Base-by-base conservation (phyloP, 64 coral and sea anemone genomes). In the Dendronephthya gigantea region DNA sequence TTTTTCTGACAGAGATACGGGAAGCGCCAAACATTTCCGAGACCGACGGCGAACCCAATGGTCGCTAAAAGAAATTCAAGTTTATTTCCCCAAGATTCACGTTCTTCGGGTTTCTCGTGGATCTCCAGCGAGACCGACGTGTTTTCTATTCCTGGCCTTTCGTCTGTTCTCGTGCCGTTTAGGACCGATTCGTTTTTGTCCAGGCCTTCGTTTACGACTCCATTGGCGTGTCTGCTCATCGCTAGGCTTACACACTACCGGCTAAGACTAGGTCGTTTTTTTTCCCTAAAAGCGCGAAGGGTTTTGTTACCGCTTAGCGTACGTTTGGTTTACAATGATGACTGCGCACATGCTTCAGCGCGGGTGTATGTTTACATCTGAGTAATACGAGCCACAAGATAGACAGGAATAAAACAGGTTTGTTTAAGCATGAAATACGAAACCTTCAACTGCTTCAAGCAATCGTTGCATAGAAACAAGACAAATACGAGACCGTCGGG, bases 11-110 rank as follows among this genome's bases (percentile, higher is more conserved):
- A 79, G 1, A 79, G 72, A 39, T 79, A 79, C 19, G 72, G 72
- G 36, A 79, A 79, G 9, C 72, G 19, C 72, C 72, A 79, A 0
- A 79, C 72, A 9, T 79, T 79, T 9, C 72, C 72, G 1, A 79
- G 17, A 7, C 72, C 72, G 31, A 79, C 72, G 1, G 28, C 72
- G 30, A 79, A 79, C 0, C 72, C 72, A 33, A 79, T 79, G 72
- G 72, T 79, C 6, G 72, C 72, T 17, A 79, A 79, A 15, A 79
- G 32, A 79, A 79, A 79, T 33, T 79, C 72, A 39, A 79, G 9
- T 22, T 79, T 79, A 36, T 79, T 79, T 79, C 72, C 72, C 72
- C 72, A 79, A 79, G 72, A 34, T 9, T 79, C 72, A 5, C 72
- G 72, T 15, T 39, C 8, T 34, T 79, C 72, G 9, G 10, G 30